phyloP scores from a whole-genome alignment of 1,140 invertebrate genomes.

The Amphibalanus amphitrite region DNA sequence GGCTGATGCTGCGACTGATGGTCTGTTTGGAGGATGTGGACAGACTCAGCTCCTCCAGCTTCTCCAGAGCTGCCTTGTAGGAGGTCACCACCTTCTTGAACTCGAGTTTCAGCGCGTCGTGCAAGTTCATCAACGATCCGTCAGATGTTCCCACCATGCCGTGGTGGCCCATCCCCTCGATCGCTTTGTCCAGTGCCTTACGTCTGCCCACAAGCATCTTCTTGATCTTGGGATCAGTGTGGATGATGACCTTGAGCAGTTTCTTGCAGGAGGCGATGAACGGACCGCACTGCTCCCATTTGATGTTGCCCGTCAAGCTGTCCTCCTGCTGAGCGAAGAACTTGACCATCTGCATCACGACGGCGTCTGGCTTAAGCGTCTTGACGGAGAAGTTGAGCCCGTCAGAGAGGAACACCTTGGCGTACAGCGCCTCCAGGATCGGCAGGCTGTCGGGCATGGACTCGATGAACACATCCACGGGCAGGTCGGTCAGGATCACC shows the following conservation, averaged over 20 bases:
- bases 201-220: conserved; percentile 41
- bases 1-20: conserved; percentile 23
- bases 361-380: conserved; percentile 48
- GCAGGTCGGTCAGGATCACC: conserved; percentile 49
- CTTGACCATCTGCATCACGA: conserved; percentile 60
- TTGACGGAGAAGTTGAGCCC: conserved; percentile 14
- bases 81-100: conserved; percentile 63
- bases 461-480: conserved; percentile 68
- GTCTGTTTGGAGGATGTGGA: conserved; percentile 22
- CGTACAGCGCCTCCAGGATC: conserved; percentile 66
- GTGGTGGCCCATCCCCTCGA: conserved; percentile 68
- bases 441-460: conserved; percentile 67
- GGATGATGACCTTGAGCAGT: conserved; percentile 36
- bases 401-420: conserved; percentile 40
- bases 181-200: conserved; percentile 56
- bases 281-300: conserved; percentile 31
- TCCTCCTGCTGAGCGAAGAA: conserved; percentile 48
- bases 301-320: conserved; percentile 22
- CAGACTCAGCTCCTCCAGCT: conserved; percentile 58
- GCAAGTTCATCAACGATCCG: conserved; percentile 37
- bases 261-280: conserved; percentile 36
- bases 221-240: conserved; percentile 36
- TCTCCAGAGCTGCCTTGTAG: conserved; percentile 71
- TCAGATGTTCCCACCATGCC: conserved; percentile 50
- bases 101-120: conserved; percentile 56